Evolutionary conservation across 2,888 invertebrate species (phyloP), one percentile per base, ranked within the genome.

Genomic region (Eristalinus aeneus): DNA sequence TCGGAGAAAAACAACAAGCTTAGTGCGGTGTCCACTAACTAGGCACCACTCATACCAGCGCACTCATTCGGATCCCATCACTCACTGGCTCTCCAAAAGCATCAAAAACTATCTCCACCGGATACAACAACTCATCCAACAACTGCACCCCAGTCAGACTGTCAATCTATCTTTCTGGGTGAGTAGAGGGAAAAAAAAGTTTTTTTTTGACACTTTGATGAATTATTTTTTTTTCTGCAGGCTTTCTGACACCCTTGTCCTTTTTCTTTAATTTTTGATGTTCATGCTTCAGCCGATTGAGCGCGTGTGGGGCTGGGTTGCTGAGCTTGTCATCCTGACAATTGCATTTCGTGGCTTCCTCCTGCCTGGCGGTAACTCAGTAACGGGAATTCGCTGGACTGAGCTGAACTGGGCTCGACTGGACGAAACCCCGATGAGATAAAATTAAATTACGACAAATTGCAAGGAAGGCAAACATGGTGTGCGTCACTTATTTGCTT

Each of bases 81-180:
- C 54, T 86, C 86, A 82, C 77, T 82, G 56, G 76, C 54, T 65
- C 60, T 77, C 63, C 72, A 53, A 76, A 63, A 71, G 61, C 61
- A 77, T 46, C 73, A 71, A 31, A 69, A 77, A 82, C 74, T 82
- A 78, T 82, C n/a, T n/a, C 73, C 74, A 74, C 77, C 74, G 69
- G 77, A 86, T 86, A 86, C 82, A 86, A 82, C 77, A 86, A 82
- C 82, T 82, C 82, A 86, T 82, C 86, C 77, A 78, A 82, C 82
- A 82, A 77, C 82, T 82, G 76, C 53, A 76, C 76, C 77, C 69
- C 60, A 80, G 76, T 65, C 77, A 77, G 34, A 61, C 69, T 65
- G 82, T 86, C 82, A 82, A 86, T 86, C 82, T 74, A 81, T 77
- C 76, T 46, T 16, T 85, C 72, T 72, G 68, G 67, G 27, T 80